Percentiles rank a stretch among this genome's conserved stretches.
phyloP scores from a whole-genome alignment of 2,888 invertebrate genomes.

The Drosophila buzzatii region DNA sequence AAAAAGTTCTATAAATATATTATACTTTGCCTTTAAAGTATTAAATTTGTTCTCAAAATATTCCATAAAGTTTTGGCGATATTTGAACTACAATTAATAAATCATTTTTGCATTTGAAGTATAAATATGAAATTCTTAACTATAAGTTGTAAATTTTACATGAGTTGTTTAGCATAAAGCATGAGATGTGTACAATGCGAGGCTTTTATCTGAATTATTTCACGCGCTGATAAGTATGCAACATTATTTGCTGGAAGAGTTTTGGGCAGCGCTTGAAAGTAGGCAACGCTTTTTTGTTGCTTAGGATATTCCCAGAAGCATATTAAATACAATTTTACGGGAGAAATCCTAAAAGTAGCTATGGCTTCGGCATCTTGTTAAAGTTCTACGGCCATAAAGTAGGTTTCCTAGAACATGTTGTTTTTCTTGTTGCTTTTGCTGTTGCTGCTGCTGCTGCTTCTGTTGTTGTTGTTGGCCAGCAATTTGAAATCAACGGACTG shows the following conservation, averaged over 20 bases:
- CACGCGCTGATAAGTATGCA: conserved; percentile 36
- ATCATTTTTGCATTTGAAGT: background rate
- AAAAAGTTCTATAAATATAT: conserved; percentile 1
- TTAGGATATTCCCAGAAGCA: conserved; percentile 10
- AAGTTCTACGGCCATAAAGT: conserved; percentile 24
- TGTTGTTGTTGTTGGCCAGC: conserved; percentile 32
- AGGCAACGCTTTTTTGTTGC: conserved; percentile 15
- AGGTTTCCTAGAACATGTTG: conserved; percentile 34
- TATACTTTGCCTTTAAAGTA: background rate
- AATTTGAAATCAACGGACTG: conserved; percentile 55
- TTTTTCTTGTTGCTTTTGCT: conserved; percentile 11
- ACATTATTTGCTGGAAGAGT: conserved; percentile 19
- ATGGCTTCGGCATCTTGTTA: conserved; percentile 26
- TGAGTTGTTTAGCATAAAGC: background rate
- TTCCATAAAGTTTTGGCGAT: background rate
- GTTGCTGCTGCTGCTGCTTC: background rate
- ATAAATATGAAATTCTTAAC: background rate
- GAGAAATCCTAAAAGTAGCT: conserved; percentile 18
- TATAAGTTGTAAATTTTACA: background rate
- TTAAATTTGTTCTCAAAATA: background rate
- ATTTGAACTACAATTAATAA: background rate
- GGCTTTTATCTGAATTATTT: background rate
- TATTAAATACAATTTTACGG: conserved; percentile 12
- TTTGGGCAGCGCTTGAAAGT: conserved; percentile 9
- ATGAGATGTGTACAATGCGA: background rate